Percentiles rank a stretch among this genome's conserved stretches.
Conservation (phyloP, 2,888 invertebrate genomes). For the Tetramorium bicarinatum region DNA sequence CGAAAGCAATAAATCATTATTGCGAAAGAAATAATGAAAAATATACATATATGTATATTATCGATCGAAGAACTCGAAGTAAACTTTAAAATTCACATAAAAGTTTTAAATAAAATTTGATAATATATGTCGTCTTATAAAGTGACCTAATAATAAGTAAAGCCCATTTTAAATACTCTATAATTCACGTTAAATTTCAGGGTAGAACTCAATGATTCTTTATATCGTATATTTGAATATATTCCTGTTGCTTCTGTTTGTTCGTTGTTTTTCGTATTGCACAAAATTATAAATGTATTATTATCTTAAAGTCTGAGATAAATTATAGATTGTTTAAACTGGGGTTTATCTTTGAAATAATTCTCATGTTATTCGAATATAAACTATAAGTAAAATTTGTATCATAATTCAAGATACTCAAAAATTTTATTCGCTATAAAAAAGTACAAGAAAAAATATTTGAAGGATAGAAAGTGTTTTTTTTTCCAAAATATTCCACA, state of each 20-base stretch:
- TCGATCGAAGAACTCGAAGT: neutral
- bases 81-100: constrained; percentile 4
- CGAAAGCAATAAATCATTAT: neutral
- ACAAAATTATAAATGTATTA: constrained; percentile 1
- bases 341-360: neutral
- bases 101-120: neutral
- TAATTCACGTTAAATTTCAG: neutral
- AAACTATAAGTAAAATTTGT: neutral
- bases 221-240: neutral
- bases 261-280: neutral
- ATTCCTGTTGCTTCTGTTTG: neutral
- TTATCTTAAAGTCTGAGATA: neutral
- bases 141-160: constrained; percentile 8
- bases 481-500: neutral
- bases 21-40: neutral
- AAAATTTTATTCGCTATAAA: neutral
- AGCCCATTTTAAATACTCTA: neutral
- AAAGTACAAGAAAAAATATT: neutral
- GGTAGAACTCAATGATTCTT: neutral
- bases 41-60: neutral
- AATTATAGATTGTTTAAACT: neutral
- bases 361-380: neutral
- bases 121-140: neutral
- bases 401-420: neutral
- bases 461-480: neutral